Conservation (phyloP, 2,888 invertebrate species). For the Netelia melanura region DNA sequence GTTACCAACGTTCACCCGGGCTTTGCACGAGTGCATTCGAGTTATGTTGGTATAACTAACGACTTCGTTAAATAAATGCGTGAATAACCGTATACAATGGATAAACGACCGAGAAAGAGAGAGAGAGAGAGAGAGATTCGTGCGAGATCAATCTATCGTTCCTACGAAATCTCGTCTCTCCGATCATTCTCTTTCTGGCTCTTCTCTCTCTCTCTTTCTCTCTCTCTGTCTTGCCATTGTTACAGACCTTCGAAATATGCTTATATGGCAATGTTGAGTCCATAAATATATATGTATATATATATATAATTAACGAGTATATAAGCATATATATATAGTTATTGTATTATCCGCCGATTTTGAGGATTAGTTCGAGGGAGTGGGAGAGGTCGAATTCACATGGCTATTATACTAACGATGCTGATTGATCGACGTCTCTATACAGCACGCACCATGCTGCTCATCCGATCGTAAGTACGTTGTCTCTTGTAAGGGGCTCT, state of each 20-base stretch:
- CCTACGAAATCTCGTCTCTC: conserved; percentile 59
- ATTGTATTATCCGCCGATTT: conserved; percentile 54
- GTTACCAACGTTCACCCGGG: not conserved
- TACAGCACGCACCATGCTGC: conserved; percentile 15
- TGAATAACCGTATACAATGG: conserved; percentile 63
- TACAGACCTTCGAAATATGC: conserved; percentile 67
- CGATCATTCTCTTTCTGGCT: conserved; percentile 42
- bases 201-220: not conserved
- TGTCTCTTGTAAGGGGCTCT: conserved; percentile 35
- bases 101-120: conserved; percentile 42
- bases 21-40: not conserved
- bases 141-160: conserved; percentile 63
- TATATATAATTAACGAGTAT: not conserved
- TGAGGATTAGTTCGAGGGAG: conserved; percentile 50
- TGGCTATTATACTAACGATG: conserved; percentile 63
- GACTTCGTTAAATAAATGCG: conserved; percentile 53
- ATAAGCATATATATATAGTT: not conserved
- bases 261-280: conserved; percentile 34
- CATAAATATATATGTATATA: conserved; percentile 11
- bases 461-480: conserved; percentile 2
- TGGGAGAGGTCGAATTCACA: conserved; percentile 64
- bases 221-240: conserved; percentile 60
- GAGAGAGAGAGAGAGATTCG: conserved; percentile 31
- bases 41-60: not conserved
- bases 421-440: conserved; percentile 66